These are phyloP conservation scores for Cherax quadricarinatus DNA, from an alignment of 1,140 invertebrate genomes.

Conservation along the genomic window DNA sequence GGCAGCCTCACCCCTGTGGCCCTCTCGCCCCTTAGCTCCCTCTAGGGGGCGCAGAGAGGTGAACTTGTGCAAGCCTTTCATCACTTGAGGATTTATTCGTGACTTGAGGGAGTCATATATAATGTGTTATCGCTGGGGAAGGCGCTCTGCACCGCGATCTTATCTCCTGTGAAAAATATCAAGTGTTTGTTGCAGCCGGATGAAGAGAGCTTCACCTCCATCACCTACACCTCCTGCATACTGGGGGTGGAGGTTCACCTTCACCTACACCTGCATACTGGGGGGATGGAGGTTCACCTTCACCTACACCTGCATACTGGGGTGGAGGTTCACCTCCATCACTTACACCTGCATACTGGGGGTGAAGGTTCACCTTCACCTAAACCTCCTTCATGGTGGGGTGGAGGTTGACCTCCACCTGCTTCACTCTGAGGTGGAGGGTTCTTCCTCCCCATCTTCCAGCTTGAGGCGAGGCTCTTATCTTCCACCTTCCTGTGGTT, in stretches of 20 bases:
- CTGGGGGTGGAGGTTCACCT: neutral
- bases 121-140: neutral
- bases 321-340: neutral
- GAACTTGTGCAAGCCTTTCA: conserved; percentile 3
- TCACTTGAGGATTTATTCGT: neutral
- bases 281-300: neutral
- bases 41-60: neutral
- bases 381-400: neutral
- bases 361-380: neutral
- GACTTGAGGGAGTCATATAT: neutral
- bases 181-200: neutral
- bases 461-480: too few relatives aligned
- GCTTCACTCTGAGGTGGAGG: too few relatives aligned
- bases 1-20: neutral
- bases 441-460: too few relatives aligned
- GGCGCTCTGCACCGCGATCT: neutral
- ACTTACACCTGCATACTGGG: neutral
- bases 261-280: neutral
- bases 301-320: neutral
- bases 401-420: too few relatives aligned
- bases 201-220: neutral
- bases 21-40: neutral
- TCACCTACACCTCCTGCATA: neutral
- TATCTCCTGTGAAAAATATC: neutral
- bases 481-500: too few relatives aligned